Evolutionary conservation across 2,888 invertebrate species (phyloP).

Genomic region (Aricia artaxerxes): DNA sequence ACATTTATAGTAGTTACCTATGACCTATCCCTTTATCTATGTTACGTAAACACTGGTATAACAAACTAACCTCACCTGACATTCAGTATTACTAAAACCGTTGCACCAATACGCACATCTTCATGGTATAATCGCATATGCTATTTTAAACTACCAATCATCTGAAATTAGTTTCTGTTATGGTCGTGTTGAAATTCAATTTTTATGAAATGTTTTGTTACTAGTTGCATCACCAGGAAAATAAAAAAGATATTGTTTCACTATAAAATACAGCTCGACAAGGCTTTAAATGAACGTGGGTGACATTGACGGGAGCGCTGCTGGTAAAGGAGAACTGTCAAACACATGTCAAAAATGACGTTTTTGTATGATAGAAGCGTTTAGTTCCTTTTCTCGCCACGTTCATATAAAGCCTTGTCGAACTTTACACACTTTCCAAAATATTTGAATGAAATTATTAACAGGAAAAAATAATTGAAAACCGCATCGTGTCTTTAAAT

Average conservation of each 20-base stretch:
- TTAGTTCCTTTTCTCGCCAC: no score
- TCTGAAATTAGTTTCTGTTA: neutral
- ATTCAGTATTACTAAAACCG: neutral
- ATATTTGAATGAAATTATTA: no score
- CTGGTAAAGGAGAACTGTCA: no score
- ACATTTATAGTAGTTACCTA: neutral
- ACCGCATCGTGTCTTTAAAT: neutral
- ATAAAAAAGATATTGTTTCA: neutral
- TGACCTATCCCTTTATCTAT: neutral
- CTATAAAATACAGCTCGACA: no score
- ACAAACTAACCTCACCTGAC: neutral
- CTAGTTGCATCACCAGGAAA: neutral
- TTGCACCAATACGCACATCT: neutral
- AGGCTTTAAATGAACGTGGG: no score
- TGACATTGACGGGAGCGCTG: no score
- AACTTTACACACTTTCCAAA: no score
- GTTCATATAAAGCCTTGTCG: no score
- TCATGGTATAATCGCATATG: neutral
- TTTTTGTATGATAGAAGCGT: no score
- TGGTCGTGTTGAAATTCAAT: neutral
- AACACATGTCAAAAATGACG: no score
- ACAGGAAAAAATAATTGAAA: no score
- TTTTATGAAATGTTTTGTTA: neutral
- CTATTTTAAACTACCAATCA: neutral
- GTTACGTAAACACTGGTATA: neutral